Evolutionary conservation across 2,113 vertebrate genomes (phyloP), one percentile per base, ranked within the genome.

Genomic region (Balaenoptera acutorostrata): DNA sequence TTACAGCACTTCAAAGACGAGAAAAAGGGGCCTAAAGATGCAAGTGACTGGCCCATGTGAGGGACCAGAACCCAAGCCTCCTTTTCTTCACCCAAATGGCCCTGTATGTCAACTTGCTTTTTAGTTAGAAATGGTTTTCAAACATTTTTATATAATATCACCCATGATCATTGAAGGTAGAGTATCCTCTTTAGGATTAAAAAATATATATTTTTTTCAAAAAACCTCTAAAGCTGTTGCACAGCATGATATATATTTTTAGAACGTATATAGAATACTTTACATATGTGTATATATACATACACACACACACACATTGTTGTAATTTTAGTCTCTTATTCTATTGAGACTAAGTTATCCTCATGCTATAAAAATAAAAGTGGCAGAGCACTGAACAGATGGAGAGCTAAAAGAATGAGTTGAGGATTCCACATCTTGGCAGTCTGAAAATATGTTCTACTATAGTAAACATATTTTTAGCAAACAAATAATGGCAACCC

Each of bases 381-480:
- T 95, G 78, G 66, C 93, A 86, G 74, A 95, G 68, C n/a, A 81
- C 72, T 39, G 68, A 86, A 86, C 95, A 97, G 95, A 97, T 96
- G 96, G 96, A 63, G 31, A 85, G 31, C 74, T 81, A 92, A 93
- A 96, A 86, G 95, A 93, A 96, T 63, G 66, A 69, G 87, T 68
- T 49, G 95, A 96, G 85, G 85, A 93, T 82, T 81, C 89, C 66
- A 95, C 74, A 77, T 90, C 85, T 86, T 90, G 93, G 85, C 86
- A 82, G 59, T 64, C 49, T 90, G 93, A 69, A 96, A 95, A 81
- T 93, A 90, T 63, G 88, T 86, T 92, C 59, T 74, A 82, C 93
- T 90, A 92, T 33, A 84, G 77, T 92, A 94, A 96, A 96, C 96
- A 96, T 86, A 86, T 77, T 95, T 95, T 93, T 82, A 90, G 93